phyloP scores from a whole-genome alignment of 2,888 invertebrate species.

The Laspeyria flexula region DNA sequence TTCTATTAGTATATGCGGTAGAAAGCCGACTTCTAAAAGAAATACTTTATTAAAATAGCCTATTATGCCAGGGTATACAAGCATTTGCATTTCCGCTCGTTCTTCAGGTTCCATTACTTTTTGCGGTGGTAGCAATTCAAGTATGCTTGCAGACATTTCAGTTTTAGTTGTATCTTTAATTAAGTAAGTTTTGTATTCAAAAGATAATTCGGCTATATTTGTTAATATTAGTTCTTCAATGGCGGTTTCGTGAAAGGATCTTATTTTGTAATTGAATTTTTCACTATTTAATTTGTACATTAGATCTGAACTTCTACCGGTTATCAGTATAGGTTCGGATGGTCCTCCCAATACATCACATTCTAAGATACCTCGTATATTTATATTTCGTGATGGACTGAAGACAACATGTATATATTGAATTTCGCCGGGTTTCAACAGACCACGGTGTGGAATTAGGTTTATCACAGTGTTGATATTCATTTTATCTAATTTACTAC shows the following conservation, averaged over 20 bases:
- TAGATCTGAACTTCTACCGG: slow-evolving; percentile 82
- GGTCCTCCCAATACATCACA: slow-evolving; percentile 87
- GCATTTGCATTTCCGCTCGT: slow-evolving; percentile 69
- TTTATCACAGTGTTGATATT: slow-evolving; percentile 71
- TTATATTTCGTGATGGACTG: slow-evolving; percentile 72
- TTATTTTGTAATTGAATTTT: slow-evolving; percentile 75
- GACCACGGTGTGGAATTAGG: slow-evolving; percentile 79
- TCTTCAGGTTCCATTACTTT: slow-evolving; percentile 74
- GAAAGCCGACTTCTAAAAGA: slow-evolving; percentile 83
- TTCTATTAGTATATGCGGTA: slow-evolving; percentile 81
- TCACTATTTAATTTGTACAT: slow-evolving; percentile 78
- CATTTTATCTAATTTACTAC: slow-evolving; percentile 40
- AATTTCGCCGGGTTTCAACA: slow-evolving; percentile 80
- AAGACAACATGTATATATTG: slow-evolving; percentile 81
- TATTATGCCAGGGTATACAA: slow-evolving; percentile 83
- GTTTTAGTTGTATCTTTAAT: slow-evolving; percentile 63
- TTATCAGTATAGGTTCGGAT: slow-evolving; percentile 76
- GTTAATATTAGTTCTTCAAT: slow-evolving; percentile 66
- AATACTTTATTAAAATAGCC: slow-evolving; percentile 82
- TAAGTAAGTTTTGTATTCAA: slow-evolving; percentile 74
- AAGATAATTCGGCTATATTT: slow-evolving; percentile 80
- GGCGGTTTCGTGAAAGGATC: slow-evolving; percentile 74
- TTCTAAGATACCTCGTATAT: slow-evolving; percentile 73
- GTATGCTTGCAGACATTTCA: slow-evolving; percentile 73
- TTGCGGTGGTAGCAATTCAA: slow-evolving; percentile 72